Conservation (phyloP, 2,888 invertebrate genomes). For the Lithophane socia region DNA sequence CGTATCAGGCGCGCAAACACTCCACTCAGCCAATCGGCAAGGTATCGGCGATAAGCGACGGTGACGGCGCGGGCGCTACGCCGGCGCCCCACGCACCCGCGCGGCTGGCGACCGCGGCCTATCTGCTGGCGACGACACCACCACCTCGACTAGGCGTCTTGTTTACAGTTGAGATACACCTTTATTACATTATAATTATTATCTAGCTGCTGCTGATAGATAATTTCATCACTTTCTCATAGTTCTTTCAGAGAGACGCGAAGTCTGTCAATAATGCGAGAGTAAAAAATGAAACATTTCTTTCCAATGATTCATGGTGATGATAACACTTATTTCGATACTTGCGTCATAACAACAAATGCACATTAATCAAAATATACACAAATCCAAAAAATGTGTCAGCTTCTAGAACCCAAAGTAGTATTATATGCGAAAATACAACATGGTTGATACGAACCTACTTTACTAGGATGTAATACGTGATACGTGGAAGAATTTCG, state of each 20-base stretch:
- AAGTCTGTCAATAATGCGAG: not conserved
- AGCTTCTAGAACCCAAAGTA: constrained; percentile 2
- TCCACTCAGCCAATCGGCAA: constrained; percentile 87
- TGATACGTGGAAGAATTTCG: constrained; percentile 89
- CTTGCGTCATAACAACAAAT: constrained; percentile 6
- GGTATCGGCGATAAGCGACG: constrained; percentile 81
- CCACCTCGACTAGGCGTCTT: constrained; percentile 77
- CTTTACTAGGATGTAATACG: constrained; percentile 71
- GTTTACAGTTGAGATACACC: constrained; percentile 87
- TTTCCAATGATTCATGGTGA: constrained; percentile 36
- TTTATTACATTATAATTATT: constrained; percentile 87
- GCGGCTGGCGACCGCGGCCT: constrained; percentile 69
- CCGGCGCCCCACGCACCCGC: constrained; percentile 63
- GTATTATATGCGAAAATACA: constrained; percentile 43
- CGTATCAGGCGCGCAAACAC: constrained; percentile 88
- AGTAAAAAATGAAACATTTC: constrained; percentile 16
- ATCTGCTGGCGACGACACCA: constrained; percentile 80
- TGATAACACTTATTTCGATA: constrained; percentile 20
- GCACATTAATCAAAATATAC: not conserved
- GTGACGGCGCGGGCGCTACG: constrained; percentile 62
- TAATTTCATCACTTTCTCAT: constrained; percentile 77
- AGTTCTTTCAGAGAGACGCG: constrained; percentile 28
- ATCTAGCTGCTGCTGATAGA: constrained; percentile 78
- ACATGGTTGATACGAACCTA: constrained; percentile 49
- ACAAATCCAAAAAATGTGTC: not conserved